Evolutionary conservation across 2,113 vertebrate species (phyloP), one percentile per base, ranked within the genome.

Genomic region (Heterochromis multidens): DNA sequence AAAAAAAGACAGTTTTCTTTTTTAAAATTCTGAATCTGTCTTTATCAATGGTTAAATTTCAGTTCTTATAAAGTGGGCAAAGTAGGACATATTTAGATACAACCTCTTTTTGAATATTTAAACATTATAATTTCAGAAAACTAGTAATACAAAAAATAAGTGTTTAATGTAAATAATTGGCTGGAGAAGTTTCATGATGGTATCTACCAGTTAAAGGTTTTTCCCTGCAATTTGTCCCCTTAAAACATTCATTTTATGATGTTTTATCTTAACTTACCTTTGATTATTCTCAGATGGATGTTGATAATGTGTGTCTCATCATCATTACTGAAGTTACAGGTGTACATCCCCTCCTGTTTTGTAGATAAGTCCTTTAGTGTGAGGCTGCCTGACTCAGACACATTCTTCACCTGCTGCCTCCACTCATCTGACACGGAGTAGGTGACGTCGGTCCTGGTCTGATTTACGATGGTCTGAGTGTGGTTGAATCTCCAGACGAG

Each of bases 281-380:
- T 23, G 21, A 21, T 29, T 17, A 77, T 25, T 11, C 13, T 82
- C 40, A 90, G 65, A 21, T n/a, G 2, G 23, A 33, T 74, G 61
- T 11, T 52, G 4, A 14, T 61, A 1, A 59, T 2, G 4, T 19
- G 2, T 0, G 67, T 91, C 12, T 56, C 70, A 1, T 80, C n/a
- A 1, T 29, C 9, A 6, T 67, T 10, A 6, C n/a, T 78, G 56
- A 86, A 25, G 17, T 84, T 52, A 85, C 94, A 95, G 2, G 46
- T 94, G 88, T 94, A 95, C 0, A 8, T 33, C n/a, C 94, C 93
- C 5, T 77, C 40, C 0, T 60, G 58, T 3, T 29, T 29, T 29
- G 14, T 4, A 1, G 58, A 60, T 1, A 60, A 60, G 7, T 29
- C 58, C 25, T 60, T 16, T 16, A 60, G 25, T 13, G 8, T 1